Evolutionary conservation across 2,113 vertebrate genomes (phyloP).

Genomic region (Drymodes brunneopygia): DNA sequence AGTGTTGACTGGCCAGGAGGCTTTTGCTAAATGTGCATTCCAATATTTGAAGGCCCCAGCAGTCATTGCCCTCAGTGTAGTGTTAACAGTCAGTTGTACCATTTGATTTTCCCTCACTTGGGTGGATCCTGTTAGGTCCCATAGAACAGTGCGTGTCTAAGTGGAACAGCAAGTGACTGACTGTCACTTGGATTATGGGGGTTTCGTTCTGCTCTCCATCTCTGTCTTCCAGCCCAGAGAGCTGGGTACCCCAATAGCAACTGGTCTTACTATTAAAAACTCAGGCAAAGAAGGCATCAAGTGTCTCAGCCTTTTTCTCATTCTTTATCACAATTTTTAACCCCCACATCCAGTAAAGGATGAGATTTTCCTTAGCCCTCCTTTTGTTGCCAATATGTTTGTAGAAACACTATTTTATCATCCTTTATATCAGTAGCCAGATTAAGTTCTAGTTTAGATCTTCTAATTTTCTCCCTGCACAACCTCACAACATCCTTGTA

Average conservation of each 20-base stretch:
- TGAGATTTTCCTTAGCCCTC: background rate
- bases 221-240: background rate
- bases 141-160: background rate
- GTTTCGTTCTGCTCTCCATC: background rate
- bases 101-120: background rate
- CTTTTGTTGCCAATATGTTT: background rate
- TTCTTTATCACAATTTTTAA: background rate
- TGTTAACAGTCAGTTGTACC: accelerated
- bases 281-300: background rate
- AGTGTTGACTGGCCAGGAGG: background rate
- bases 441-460: background rate
- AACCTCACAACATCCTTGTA: background rate
- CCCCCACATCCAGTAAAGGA: background rate
- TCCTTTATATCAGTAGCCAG: background rate
- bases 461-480: background rate
- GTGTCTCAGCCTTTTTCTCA: background rate
- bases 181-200: accelerated
- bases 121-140: background rate
- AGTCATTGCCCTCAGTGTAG: background rate
- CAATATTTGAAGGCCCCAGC: background rate
- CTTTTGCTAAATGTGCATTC: background rate
- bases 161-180: background rate
- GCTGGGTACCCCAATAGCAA: background rate
- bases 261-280: background rate
- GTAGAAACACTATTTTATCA: background rate